Evolutionary conservation across 2,113 vertebrate genomes (phyloP).

Genomic region (Chionomys nivalis): DNA sequence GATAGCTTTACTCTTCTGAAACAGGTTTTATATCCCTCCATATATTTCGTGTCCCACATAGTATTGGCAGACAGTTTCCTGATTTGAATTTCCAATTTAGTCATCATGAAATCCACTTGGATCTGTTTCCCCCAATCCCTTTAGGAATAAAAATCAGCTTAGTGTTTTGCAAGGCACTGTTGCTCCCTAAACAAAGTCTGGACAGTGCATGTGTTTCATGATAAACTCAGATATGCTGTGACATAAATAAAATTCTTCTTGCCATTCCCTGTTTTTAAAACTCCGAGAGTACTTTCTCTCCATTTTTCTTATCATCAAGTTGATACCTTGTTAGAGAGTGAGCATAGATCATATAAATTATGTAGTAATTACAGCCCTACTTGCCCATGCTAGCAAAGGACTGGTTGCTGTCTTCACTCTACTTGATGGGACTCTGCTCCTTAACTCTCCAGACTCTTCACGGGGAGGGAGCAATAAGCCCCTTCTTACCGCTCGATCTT

Average conservation of each 20-base stretch:
- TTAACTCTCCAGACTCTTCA: neutral
- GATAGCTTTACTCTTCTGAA: slow-evolving; percentile 34
- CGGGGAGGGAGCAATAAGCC: neutral
- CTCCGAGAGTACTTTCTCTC: neutral
- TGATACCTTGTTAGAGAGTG: slow-evolving; percentile 4
- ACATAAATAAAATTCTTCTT: neutral
- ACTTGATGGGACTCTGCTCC: neutral
- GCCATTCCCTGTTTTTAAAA: neutral
- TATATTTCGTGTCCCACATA: neutral
- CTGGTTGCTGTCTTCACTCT: neutral
- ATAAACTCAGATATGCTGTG: neutral
- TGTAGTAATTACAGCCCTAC: neutral
- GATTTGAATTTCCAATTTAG: slow-evolving; percentile 51
- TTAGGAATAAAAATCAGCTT: slow-evolving; percentile 41
- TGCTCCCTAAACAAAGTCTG: neutral
- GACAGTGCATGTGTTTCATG: neutral
- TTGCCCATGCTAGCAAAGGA: neutral
- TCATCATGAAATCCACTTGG: slow-evolving; percentile 37
- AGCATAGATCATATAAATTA: slow-evolving; percentile 21
- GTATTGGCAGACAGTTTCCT: slow-evolving; percentile 48
- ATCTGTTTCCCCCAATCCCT: slow-evolving; percentile 5
- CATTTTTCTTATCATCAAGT: neutral
- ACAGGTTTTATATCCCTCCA: neutral
- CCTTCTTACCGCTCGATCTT: neutral
- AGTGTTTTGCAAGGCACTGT: neutral